Conservation (phyloP, 2,113 vertebrate species). For the Nesospiza acunhae region DNA sequence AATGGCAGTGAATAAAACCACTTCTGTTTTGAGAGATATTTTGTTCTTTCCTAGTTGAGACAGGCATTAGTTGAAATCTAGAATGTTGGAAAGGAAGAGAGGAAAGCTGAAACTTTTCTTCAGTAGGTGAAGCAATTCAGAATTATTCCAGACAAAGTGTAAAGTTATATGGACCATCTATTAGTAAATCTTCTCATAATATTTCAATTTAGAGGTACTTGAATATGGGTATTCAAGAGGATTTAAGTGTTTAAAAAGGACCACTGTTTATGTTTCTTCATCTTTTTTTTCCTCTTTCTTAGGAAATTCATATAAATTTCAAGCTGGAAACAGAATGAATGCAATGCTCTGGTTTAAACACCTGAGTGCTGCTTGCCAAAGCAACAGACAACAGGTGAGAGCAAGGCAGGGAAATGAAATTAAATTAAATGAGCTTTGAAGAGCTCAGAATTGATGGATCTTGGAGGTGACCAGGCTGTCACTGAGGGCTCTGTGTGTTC, state of each 20-base stretch:
- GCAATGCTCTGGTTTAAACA: conserved; percentile 98
- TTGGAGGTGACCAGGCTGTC: neutral
- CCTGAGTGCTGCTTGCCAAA: conserved; percentile 95
- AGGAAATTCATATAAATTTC: conserved; percentile 99
- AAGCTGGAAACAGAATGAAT: conserved; percentile 93
- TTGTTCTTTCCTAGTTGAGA: neutral
- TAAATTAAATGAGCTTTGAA: neutral
- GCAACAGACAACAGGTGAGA: conserved; percentile 94
- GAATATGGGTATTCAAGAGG: neutral
- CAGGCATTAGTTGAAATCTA: neutral
- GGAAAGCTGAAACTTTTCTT: neutral
- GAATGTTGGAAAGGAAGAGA: neutral
- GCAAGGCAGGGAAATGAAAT: neutral
- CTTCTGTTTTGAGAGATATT: neutral
- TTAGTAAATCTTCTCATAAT: neutral
- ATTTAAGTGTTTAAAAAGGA: neutral
- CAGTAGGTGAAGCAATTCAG: neutral
- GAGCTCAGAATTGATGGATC: neutral
- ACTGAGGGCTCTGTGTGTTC: neutral
- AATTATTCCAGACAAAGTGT: neutral
- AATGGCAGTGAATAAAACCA: neutral
- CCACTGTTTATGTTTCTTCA: neutral
- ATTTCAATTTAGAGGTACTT: neutral
- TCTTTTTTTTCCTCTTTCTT: conserved; percentile 11
- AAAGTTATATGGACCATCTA: neutral